These are phyloP conservation scores for Hydropsyche tenuis DNA, from an alignment of 1,140 invertebrate genomes.

Conservation along the genomic window DNA sequence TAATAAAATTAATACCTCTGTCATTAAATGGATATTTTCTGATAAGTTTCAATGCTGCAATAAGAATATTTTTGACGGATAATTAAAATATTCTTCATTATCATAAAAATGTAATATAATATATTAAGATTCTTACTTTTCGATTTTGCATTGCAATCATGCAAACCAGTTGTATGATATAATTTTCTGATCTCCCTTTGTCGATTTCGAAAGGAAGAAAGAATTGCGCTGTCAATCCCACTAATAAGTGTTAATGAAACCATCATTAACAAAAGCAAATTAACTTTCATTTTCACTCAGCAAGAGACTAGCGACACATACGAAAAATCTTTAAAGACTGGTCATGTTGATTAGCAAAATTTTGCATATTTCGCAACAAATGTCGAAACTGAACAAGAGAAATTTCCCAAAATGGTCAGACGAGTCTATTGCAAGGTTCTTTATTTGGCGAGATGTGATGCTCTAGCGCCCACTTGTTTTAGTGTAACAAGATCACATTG, in stretches of 20 bases:
- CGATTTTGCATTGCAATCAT: constrained; percentile 1
- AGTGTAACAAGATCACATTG: no score
- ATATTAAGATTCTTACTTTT: constrained; percentile 6
- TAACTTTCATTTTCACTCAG: not conserved
- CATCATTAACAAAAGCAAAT: not conserved
- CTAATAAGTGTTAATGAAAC: not conserved
- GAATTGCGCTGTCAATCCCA: not conserved
- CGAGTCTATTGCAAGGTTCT: not conserved
- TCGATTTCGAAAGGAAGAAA: constrained; percentile 9
- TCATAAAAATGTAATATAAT: not conserved
- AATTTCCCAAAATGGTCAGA: constrained; percentile 2
- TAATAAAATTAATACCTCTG: no score
- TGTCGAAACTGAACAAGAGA: constrained; percentile 4
- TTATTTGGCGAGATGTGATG: not conserved
- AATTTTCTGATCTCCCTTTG: not conserved
- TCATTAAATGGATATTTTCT: not conserved
- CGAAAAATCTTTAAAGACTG: no score
- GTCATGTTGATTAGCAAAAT: no score
- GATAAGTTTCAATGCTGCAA: not conserved
- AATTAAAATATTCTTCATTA: not conserved
- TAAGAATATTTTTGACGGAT: not conserved
- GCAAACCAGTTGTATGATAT: not conserved
- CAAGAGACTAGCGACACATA: no score
- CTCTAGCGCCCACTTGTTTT: not conserved
- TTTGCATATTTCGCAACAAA: no score